phyloP scores from a whole-genome alignment of 2,888 invertebrate species.

The Onthophagus sagittarius region DNA sequence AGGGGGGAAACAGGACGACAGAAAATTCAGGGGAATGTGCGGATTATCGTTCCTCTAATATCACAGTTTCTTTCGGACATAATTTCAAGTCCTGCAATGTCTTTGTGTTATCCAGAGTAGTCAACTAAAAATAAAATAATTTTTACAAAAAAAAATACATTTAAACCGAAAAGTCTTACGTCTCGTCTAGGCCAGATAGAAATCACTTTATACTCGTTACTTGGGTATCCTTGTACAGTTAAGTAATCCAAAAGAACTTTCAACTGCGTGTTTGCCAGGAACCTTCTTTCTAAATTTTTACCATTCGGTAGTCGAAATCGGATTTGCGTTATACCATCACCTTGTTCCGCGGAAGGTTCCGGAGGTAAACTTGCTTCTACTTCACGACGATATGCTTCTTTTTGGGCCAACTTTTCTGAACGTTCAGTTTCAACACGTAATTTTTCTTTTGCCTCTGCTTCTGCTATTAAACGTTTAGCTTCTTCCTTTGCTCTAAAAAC shows the following conservation, averaged over 20 bases:
- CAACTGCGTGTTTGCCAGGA: conserved; percentile 58
- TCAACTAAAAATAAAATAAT: conserved; percentile 57
- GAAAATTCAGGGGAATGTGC: conserved; percentile 22
- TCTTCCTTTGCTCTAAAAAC: conserved; percentile 78
- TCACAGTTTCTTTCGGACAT: conserved; percentile 91
- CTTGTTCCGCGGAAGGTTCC: conserved; percentile 61
- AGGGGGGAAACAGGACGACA: neutral
- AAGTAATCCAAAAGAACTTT: conserved; percentile 79
- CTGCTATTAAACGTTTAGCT: conserved; percentile 71
- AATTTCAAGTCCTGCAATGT: conserved; percentile 81
- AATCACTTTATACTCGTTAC: conserved; percentile 85
- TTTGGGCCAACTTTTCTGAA: conserved; percentile 67
- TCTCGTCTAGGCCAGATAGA: conserved; percentile 93
- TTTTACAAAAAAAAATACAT: conserved; percentile 15
- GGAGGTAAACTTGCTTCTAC: conserved; percentile 68
- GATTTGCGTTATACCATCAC: conserved; percentile 62
- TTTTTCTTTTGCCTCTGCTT: conserved; percentile 67
- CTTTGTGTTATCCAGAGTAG: conserved; percentile 68
- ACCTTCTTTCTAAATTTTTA: conserved; percentile 72
- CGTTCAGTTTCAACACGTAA: conserved; percentile 72
- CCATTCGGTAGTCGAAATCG: conserved; percentile 80
- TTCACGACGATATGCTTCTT: conserved; percentile 63
- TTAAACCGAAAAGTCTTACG: conserved; percentile 59
- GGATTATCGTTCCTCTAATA: conserved; percentile 86
- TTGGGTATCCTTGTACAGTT: conserved; percentile 82